phyloP scores from a whole-genome alignment of 2,888 invertebrate species.

The Octodonta nipae region DNA sequence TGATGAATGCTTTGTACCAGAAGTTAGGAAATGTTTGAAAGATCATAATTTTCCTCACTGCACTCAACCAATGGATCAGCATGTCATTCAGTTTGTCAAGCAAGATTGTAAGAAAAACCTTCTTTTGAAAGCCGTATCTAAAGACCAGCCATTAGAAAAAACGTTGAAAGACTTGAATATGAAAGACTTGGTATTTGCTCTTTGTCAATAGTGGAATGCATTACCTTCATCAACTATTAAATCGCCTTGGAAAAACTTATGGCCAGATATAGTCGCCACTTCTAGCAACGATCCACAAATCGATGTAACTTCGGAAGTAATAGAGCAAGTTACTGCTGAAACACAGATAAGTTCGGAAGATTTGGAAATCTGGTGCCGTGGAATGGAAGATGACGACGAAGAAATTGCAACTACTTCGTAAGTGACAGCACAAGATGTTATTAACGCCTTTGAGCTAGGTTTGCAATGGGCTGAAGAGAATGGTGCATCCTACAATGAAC shows the following conservation, averaged over 20 bases:
- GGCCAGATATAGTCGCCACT: slow-evolving; percentile 9
- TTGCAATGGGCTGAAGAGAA: too few relatives aligned
- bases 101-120: slow-evolving; percentile 11
- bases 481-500: too few relatives aligned
- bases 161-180: not conserved
- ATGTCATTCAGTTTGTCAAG: slow-evolving; percentile 22
- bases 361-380: slow-evolving; percentile 18
- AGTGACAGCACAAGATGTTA: too few relatives aligned
- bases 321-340: slow-evolving; percentile 20
- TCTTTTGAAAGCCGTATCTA: slow-evolving; percentile 7
- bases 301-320: slow-evolving; percentile 18
- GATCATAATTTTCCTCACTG: slow-evolving; percentile 14
- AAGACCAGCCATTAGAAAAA: slow-evolving; percentile 8
- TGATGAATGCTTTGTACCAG: slow-evolving; percentile 9
- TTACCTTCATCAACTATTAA: slow-evolving; percentile 20
- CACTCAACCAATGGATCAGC: slow-evolving; percentile 25
- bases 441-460: slow-evolving; percentile 22
- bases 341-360: slow-evolving; percentile 13
- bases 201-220: slow-evolving; percentile 20
- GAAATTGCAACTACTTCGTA: slow-evolving; percentile 20
- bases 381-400: slow-evolving; percentile 4
- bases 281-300: slow-evolving; percentile 11
- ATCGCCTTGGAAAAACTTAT: slow-evolving; percentile 22
- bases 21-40: slow-evolving; percentile 19
- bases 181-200: slow-evolving; percentile 4